Conservation (phyloP, 1,140 invertebrate genomes). For the Brachionus sp. region DNA sequence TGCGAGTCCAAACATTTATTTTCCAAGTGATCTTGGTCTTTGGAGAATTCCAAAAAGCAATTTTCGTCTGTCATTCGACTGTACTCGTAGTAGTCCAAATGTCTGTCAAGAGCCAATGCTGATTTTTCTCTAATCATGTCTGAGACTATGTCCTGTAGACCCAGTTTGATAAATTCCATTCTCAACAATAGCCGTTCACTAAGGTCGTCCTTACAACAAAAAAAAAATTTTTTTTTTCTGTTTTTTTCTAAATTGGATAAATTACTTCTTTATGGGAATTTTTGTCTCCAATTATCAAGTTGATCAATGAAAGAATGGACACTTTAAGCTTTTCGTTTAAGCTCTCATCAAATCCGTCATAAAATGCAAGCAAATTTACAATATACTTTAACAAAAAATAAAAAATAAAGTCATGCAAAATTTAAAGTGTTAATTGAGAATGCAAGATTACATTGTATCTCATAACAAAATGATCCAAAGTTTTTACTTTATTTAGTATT, state of each 20-base stretch:
- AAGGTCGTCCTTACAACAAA: not conserved
- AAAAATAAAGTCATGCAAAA: not conserved
- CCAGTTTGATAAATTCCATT: slow-evolving; percentile 42
- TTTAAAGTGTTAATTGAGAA: not conserved
- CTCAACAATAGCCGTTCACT: not conserved
- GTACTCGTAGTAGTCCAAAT: slow-evolving; percentile 21
- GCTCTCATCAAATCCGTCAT: slow-evolving; percentile 31
- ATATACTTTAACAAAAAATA: slow-evolving; percentile 26
- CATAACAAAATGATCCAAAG: slow-evolving; percentile 10
- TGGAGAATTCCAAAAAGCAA: slow-evolving; percentile 3
- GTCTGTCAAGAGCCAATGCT: not conserved
- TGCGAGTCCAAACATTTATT: not conserved
- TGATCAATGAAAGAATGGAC: slow-evolving; percentile 23
- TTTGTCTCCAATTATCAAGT: slow-evolving; percentile 18
- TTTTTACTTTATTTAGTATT: slow-evolving; percentile 41
- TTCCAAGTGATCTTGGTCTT: not conserved
- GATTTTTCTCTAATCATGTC: not conserved
- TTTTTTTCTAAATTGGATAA: not conserved
- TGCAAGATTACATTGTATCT: slow-evolving; percentile 29
- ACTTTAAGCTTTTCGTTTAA: slow-evolving; percentile 21
- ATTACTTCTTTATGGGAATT: not conserved
- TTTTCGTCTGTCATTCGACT: slow-evolving; percentile 12
- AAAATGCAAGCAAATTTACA: slow-evolving; percentile 26
- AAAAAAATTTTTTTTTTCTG: not conserved
- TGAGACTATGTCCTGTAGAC: slow-evolving; percentile 1